A percentile compares a stretch with the other conserved stretches of the same genome.
These are phyloP conservation scores for Megaleporinus macrocephalus DNA, from an alignment of 2,113 vertebrate species.

Conservation along the genomic window DNA sequence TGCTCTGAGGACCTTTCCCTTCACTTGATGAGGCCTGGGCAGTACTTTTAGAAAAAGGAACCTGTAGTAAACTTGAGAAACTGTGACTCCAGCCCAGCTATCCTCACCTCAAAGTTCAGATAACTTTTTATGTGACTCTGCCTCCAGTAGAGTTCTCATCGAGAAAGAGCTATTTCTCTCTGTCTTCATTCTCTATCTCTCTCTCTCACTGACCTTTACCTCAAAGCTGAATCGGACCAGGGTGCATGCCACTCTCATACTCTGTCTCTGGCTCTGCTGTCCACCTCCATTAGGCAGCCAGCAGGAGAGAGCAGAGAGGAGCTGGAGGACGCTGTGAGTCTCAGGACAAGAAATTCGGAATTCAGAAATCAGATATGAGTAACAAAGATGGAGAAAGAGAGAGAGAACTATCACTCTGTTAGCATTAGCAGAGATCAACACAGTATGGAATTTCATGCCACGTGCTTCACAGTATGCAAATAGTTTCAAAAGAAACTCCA, in stretches of 20 bases:
- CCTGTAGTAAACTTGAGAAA: background rate
- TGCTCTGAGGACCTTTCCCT: too few species aligned
- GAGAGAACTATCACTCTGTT: background rate
- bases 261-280: slow-evolving; percentile 6
- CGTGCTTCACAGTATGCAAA: too few species aligned
- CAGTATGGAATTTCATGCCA: background rate
- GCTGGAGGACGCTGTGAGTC: background rate
- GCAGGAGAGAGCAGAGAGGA: background rate
- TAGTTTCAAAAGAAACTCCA: too few species aligned
- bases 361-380: slow-evolving; percentile 16
- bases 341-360: background rate
- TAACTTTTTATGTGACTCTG: background rate
- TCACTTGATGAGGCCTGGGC: too few species aligned
- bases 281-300: background rate
- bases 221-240: slow-evolving; percentile 9
- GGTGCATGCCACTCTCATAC: slow-evolving; percentile 8
- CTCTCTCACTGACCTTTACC: slow-evolving; percentile 15
- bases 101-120: background rate
- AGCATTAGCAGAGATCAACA: background rate
- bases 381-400: slow-evolving; percentile 13
- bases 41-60: background rate
- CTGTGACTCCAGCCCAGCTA: background rate
- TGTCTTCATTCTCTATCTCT: background rate
- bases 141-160: background rate
- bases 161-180: background rate